Evolutionary conservation across 2,888 invertebrate genomes (phyloP).

Genomic region (Ormyrus thymus): DNA sequence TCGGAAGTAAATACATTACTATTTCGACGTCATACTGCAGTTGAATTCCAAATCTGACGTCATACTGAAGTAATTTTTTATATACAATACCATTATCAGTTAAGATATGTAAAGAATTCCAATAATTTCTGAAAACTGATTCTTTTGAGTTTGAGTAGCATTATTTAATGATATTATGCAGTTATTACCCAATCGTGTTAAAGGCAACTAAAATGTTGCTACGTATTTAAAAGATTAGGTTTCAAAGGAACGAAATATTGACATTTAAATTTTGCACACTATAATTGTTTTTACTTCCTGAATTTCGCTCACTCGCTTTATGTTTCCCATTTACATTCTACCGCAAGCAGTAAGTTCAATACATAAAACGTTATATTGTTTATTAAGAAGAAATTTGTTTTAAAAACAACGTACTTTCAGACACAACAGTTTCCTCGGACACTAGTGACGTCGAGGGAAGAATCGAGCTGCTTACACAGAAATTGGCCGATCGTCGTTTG

Average conservation of each 20-base stretch:
- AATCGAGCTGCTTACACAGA: slow-evolving; percentile 71
- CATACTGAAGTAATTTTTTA: slow-evolving; percentile 24
- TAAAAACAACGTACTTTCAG: slow-evolving; percentile 58
- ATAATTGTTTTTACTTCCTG: slow-evolving; percentile 22
- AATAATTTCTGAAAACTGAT: not conserved
- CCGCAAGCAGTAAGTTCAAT: not conserved
- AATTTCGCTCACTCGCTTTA: not conserved
- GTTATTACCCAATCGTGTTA: not conserved
- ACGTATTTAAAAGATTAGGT: not conserved
- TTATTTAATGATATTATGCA: not conserved
- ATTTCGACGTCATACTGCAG: slow-evolving; percentile 1
- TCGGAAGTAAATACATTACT: not conserved
- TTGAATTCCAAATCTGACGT: slow-evolving; percentile 30
- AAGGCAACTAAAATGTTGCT: not conserved
- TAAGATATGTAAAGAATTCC: not conserved
- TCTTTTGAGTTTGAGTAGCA: not conserved
- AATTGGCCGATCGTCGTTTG: slow-evolving; percentile 69
- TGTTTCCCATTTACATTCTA: not conserved
- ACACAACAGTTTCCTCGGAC: slow-evolving; percentile 72
- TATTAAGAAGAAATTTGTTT: slow-evolving; percentile 33
- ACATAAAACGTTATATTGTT: slow-evolving; percentile 18
- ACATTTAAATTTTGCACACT: not conserved
- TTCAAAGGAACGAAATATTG: not conserved
- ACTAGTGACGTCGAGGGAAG: slow-evolving; percentile 72
- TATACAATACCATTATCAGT: slow-evolving; percentile 9